Base-by-base conservation (phyloP, 2,888 invertebrate genomes). In the Amaurobius ferox region DNA sequence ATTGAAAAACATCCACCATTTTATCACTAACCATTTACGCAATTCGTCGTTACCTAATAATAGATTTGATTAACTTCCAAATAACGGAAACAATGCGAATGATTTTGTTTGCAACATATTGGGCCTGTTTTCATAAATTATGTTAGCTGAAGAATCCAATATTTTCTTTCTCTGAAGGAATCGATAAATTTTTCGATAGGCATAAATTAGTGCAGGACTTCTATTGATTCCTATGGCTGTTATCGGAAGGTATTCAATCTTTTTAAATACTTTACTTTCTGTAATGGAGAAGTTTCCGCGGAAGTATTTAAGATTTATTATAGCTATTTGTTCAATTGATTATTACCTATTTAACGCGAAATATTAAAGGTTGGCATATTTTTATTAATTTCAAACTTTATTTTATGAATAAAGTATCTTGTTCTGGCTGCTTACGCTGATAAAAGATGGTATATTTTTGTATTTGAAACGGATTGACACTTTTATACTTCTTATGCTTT, bases 41-140 rank as follows among this genome's bases (percentile, higher is more conserved):
- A n/a, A n/a, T n/a, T n/a, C n/a, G n/a, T n/a, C n/a, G n/a, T n/a
- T n/a, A n/a, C n/a, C n/a, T n/a, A n/a, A n/a, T n/a, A n/a, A n/a
- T n/a, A n/a, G n/a, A n/a, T n/a, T 23, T 55, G 55, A 55, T 55
- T 55, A 55, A 55, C 55, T 19, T 23, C 23, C 19, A 55, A 55
- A 23, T 55, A 23, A 55, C 55, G 55, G 55, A 55, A 55, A 55
- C 55, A 55, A 23, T 23, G 6, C 7, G 55, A 55, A 55, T 55
- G 19, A 55, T 55, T 55, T 23, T 55, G 55, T 55, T 55, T 55
- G 55, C 55, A 55, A 23, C 55, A 55, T 55, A 55, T 55, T 55
- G 55, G 11, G 11, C 23, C 55, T 23, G 23, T 23, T 55, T 55
- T 16, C 55, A 55, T 55, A 55, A 55, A 55, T 55, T 55, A 23